phyloP scores from a whole-genome alignment of 2,888 invertebrate species.

The Bombyx huttoni region DNA sequence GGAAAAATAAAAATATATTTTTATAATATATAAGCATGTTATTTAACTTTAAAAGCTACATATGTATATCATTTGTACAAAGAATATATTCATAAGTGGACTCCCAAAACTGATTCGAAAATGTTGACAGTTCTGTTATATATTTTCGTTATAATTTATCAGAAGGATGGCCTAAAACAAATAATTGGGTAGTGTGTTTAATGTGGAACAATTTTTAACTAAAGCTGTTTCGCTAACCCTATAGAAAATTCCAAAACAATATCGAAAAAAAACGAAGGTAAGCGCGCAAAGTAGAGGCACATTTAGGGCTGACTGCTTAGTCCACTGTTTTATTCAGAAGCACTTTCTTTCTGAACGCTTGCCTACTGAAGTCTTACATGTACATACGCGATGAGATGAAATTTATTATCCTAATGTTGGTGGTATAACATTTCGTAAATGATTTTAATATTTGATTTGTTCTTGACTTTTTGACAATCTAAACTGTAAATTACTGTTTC shows the following conservation, averaged over 20 bases:
- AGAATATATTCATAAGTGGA: no score
- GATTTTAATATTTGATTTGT: background rate
- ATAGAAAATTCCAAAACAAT: conserved; percentile 4
- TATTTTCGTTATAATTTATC: no score
- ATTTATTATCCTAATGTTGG: background rate
- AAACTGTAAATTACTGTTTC: no score
- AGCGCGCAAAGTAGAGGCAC: conserved; percentile 8
- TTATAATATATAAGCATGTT: no score
- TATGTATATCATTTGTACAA: no score
- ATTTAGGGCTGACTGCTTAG: conserved; percentile 17
- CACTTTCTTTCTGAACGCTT: conserved; percentile 2
- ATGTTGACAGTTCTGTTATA: no score
- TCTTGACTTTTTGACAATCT: background rate
- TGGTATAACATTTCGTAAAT: conserved; percentile 1
- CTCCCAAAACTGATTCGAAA: no score
- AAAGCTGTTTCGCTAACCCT: conserved; percentile 6
- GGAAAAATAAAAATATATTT: no score
- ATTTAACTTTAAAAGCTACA: no score
- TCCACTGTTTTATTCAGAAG: conserved; percentile 27
- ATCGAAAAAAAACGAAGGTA: conserved; percentile 2
- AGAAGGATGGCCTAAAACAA: no score
- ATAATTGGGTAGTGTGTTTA: no score
- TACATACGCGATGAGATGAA: background rate
- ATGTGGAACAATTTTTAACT: background rate
- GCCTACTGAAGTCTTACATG: background rate